A percentile compares a stretch with the other conserved stretches of the same genome.
Evolutionary conservation across 2,888 invertebrate genomes (phyloP).

Genomic region (Pollenia griseotomentosa): DNA sequence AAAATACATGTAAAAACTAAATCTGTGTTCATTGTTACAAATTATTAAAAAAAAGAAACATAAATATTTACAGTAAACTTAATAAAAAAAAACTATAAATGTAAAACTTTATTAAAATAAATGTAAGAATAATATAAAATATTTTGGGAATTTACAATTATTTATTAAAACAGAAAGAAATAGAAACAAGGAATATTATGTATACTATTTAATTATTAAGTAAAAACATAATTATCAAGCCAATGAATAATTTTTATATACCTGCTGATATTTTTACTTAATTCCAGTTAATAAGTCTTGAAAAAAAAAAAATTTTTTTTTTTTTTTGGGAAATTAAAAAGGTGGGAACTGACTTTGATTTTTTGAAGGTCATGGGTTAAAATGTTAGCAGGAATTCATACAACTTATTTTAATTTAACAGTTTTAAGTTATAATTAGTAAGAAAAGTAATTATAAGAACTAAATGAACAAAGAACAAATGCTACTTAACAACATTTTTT

Average conservation of each 20-base stretch:
- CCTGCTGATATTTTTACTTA: not conserved
- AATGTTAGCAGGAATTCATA: too few species aligned
- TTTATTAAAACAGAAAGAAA: constrained; percentile 45
- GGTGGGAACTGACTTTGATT: too few species aligned
- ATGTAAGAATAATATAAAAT: constrained; percentile 33
- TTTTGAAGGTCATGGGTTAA: too few species aligned
- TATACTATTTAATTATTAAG: constrained; percentile 29
- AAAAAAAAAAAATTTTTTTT: too few species aligned
- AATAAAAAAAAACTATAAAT: constrained; percentile 3
- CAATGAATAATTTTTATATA: constrained; percentile 14
- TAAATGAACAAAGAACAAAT: too few species aligned
- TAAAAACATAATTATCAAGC: not conserved
- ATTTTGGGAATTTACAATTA: constrained; percentile 73
- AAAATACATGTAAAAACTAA: constrained; percentile 49
- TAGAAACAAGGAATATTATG: constrained; percentile 26
- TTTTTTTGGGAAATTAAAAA: too few species aligned
- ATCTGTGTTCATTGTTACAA: constrained; percentile 73
- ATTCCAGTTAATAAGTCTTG: too few species aligned
- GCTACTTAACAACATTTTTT: too few species aligned
- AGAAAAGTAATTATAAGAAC: too few species aligned
- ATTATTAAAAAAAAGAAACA: constrained; percentile 47
- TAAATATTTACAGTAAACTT: constrained; percentile 59
- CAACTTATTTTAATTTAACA: too few species aligned
- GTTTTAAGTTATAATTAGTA: too few species aligned
- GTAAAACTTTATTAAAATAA: constrained; percentile 13